Percentiles rank a stretch among this genome's conserved stretches.
phyloP scores from a whole-genome alignment of 2,888 invertebrate species.

The Dichetophora obliterata region DNA sequence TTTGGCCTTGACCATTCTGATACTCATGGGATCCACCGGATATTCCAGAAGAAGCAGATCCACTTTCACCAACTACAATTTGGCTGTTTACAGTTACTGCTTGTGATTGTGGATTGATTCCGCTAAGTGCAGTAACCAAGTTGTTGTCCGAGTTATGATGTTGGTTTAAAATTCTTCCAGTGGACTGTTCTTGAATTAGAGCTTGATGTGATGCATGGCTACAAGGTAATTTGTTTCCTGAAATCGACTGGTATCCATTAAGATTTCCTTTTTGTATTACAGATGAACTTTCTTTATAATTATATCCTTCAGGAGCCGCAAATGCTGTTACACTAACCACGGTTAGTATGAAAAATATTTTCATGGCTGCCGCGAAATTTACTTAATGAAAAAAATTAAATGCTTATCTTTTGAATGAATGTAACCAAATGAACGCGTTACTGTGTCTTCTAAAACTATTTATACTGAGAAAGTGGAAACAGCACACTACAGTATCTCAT shows the following conservation, averaged over 20 bases:
- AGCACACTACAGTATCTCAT: conserved; percentile 3
- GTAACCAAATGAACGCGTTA: conserved; percentile 52
- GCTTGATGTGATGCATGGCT: conserved; percentile 41
- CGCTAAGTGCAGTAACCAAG: conserved; percentile 43
- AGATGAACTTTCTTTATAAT: conserved; percentile 40
- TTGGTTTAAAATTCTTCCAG: conserved; percentile 54
- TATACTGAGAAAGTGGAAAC: conserved; percentile 50
- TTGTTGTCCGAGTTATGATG: conserved; percentile 30
- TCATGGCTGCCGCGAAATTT: conserved; percentile 39
- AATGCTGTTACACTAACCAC: conserved; percentile 42
- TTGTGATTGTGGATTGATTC: conserved; percentile 41
- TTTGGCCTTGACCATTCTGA: conserved; percentile 35
- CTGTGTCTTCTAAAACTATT: conserved; percentile 52
- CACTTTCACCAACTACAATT: conserved; percentile 47
- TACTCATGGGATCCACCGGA: conserved; percentile 40
- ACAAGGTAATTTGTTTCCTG: conserved; percentile 45
- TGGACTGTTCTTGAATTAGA: conserved; percentile 50
- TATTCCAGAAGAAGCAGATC: conserved; percentile 25
- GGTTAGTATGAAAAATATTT: conserved; percentile 45
- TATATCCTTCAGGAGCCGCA: conserved; percentile 50
- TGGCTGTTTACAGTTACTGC: conserved; percentile 47
- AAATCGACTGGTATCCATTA: conserved; percentile 43
- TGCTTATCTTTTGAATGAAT: conserved; percentile 47
- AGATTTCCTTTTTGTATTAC: conserved; percentile 38
- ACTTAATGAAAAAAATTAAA: neutral